Evolutionary conservation across 2,888 invertebrate species (phyloP).

Genomic region (Hydraecia micacea): DNA sequence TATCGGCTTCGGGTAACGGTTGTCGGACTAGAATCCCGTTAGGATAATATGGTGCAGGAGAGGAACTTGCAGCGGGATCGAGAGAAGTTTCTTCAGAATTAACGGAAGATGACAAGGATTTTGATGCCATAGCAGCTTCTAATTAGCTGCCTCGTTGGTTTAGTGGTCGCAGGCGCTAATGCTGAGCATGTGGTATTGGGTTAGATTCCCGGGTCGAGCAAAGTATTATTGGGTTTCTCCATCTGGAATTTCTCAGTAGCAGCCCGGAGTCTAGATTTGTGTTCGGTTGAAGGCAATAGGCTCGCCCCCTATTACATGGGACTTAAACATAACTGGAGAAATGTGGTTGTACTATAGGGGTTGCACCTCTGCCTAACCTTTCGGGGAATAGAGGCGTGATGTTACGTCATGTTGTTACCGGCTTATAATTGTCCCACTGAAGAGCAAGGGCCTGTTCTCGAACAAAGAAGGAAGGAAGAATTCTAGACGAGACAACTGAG

Average conservation of each 20-base stretch:
- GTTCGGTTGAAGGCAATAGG: background rate
- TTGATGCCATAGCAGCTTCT: background rate
- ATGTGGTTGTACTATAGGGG: background rate
- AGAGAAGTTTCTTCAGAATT: background rate
- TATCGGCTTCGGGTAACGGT: conserved; percentile 58
- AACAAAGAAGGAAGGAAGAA: background rate
- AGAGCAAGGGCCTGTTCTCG: background rate
- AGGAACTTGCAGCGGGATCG: conserved; percentile 21
- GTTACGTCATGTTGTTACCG: background rate
- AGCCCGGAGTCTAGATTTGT: background rate
- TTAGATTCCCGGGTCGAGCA: background rate
- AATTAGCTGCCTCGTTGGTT: background rate
- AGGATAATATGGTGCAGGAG: conserved; percentile 28
- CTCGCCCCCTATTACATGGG: background rate
- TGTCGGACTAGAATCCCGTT: conserved; percentile 52
- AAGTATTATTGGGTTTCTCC: background rate
- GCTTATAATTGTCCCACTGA: background rate
- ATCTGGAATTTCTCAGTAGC: background rate
- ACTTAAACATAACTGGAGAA: background rate
- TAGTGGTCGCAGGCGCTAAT: background rate
- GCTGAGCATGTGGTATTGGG: background rate
- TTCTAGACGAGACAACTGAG: background rate
- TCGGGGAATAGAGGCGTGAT: too few relatives aligned
- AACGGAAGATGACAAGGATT: background rate
- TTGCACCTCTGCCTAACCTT: background rate